These are phyloP conservation scores for Mormyrops attenuatus DNA, from an alignment of 2,797 vertebrate species.

Conservation along the genomic window DNA sequence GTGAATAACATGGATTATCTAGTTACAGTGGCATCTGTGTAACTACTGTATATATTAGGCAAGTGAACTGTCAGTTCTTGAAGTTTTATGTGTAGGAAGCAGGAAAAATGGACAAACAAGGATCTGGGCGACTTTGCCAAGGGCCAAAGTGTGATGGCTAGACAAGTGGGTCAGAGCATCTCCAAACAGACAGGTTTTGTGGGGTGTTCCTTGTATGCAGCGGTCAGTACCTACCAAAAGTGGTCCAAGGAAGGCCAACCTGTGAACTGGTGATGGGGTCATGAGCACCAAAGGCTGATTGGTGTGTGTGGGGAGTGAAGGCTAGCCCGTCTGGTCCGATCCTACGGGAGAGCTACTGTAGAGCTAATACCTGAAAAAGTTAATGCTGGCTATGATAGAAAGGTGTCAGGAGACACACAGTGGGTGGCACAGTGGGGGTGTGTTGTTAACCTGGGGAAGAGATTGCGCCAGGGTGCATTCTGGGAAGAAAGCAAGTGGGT, in stretches of 20 bases:
- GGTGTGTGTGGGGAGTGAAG: not conserved
- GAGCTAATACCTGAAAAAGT: not conserved
- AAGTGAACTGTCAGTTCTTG: not conserved
- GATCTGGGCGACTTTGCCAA: not conserved
- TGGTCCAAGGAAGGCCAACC: not conserved
- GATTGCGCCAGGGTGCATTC: not conserved
- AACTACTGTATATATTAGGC: not conserved
- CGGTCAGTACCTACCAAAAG: not conserved
- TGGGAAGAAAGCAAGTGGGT: not conserved
- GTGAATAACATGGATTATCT: not conserved
- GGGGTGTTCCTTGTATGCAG: not conserved
- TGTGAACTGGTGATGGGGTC: not conserved
- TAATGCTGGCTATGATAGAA: not conserved
- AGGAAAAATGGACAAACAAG: not conserved
- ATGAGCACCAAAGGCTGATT: not conserved
- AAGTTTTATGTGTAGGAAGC: not conserved
- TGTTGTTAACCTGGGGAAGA: not conserved
- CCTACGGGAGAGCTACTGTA: not conserved
- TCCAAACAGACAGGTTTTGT: not conserved
- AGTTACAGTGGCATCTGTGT: not conserved
- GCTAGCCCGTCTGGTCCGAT: not conserved
- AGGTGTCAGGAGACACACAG: not conserved
- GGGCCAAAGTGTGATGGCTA: not conserved
- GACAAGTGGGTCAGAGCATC: not conserved
- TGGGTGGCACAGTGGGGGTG: not conserved